Percentiles rank a stretch among this genome's conserved stretches.
phyloP scores from a whole-genome alignment of 2,113 vertebrate genomes.

The Xenus cinereus region DNA sequence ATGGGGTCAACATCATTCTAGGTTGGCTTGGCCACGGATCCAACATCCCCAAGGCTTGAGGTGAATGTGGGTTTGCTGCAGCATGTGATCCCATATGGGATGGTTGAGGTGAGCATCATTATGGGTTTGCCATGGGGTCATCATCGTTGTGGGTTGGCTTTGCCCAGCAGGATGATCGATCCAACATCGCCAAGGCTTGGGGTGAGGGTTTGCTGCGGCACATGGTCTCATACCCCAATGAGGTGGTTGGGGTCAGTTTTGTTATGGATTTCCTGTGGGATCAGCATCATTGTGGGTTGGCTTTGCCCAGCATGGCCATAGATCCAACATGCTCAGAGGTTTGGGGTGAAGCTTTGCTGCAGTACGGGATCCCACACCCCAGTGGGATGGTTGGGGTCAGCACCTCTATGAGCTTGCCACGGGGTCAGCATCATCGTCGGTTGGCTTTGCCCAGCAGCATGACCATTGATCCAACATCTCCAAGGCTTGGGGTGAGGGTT shows the following conservation, averaged over 20 bases:
- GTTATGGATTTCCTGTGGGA: too few relatives aligned
- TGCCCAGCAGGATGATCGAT: neutral
- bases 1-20: fast-evolving
- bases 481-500: neutral
- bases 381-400: neutral
- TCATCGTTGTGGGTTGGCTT: neutral
- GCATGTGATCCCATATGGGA: neutral
- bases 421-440: neutral
- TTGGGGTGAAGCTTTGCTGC: neutral
- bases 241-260: fast-evolving
- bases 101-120: neutral
- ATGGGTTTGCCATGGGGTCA: neutral
- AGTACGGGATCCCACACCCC: too few relatives aligned
- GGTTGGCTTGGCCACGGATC: neutral
- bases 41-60: neutral
- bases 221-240: fast-evolving
- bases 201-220: neutral
- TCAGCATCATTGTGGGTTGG: too few relatives aligned
- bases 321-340: neutral
- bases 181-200: neutral
- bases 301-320: neutral
- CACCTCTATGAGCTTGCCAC: neutral
- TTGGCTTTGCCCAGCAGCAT: neutral
- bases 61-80: neutral
- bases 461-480: neutral